Conservation (phyloP, 53 echinoderm and acorn worm species). For the Echinarachnius parma region DNA sequence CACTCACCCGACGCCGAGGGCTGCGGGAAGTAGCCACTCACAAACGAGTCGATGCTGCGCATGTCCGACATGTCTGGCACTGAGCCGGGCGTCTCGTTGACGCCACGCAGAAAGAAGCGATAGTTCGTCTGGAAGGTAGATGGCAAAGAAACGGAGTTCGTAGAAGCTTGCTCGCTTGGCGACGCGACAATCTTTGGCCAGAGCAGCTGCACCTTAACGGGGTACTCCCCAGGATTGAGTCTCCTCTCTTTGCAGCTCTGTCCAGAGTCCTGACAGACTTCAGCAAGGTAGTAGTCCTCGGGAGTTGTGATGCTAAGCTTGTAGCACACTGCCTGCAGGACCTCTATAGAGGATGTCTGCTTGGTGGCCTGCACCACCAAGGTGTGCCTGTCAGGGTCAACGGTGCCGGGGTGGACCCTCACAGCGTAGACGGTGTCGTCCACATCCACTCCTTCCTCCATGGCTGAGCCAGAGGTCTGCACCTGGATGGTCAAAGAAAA, state of each 20-base stretch:
- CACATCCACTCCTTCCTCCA: slow-evolving; percentile 57
- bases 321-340: slow-evolving; percentile 54
- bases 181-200: slow-evolving; percentile 82
- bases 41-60: slow-evolving; percentile 84
- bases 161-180: slow-evolving; percentile 24
- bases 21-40: slow-evolving; percentile 92
- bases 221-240: slow-evolving; percentile 65
- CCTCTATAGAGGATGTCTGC: slow-evolving; percentile 70
- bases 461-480: slow-evolving; percentile 6
- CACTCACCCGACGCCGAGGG: slow-evolving; percentile 80
- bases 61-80: slow-evolving; percentile 67
- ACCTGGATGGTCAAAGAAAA: slow-evolving; percentile 4
- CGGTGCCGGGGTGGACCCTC: slow-evolving; percentile 82
- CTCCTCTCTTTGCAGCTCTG: slow-evolving; percentile 82
- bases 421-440: slow-evolving; percentile 86
- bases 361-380: slow-evolving; percentile 89
- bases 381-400: slow-evolving; percentile 62
- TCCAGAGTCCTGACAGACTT: slow-evolving; percentile 83
- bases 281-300: slow-evolving; percentile 78
- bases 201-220: slow-evolving; percentile 88
- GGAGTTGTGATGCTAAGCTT: slow-evolving; percentile 64
- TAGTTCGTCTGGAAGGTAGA: slow-evolving; percentile 87
- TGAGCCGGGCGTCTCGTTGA: slow-evolving; percentile 69
- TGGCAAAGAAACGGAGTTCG: slow-evolving; percentile 43
- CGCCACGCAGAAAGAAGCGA: slow-evolving; percentile 78